Conservation (phyloP, 1,140 invertebrate genomes). For the Leptopilina clavipes region DNA sequence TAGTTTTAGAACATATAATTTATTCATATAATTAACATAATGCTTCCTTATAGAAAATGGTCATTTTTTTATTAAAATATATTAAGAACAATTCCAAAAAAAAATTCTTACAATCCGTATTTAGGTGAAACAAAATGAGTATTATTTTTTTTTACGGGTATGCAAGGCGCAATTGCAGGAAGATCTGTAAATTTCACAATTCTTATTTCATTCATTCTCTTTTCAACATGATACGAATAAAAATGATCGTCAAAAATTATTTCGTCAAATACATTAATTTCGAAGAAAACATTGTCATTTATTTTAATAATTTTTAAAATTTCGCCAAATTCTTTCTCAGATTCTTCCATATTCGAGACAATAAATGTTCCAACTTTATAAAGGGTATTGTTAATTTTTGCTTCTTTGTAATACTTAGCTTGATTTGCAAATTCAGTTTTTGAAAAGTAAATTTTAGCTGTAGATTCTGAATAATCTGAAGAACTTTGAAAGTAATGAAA, state of each 20-base stretch:
- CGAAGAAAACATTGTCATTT: not conserved
- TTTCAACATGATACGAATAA: not conserved
- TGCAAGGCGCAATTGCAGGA: not conserved
- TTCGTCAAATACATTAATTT: not conserved
- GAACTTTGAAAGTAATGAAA: not conserved
- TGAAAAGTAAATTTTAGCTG: not conserved
- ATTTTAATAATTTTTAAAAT: not conserved
- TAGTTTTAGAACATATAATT: too few species aligned
- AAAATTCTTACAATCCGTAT: not conserved
- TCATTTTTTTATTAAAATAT: too few species aligned
- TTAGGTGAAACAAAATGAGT: not conserved
- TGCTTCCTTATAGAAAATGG: too few species aligned
- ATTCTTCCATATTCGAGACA: not conserved
- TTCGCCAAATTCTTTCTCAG: not conserved
- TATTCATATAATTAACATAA: too few species aligned
- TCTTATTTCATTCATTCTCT: not conserved
- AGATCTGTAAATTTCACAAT: not conserved
- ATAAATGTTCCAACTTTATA: not conserved
- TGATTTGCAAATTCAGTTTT: not conserved
- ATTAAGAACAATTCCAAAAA: too few species aligned
- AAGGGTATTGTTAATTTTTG: not conserved
- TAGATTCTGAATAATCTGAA: not conserved
- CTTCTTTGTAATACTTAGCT: not conserved
- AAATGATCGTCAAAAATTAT: not conserved
- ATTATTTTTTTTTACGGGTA: not conserved